Evolutionary conservation across 2,888 invertebrate genomes (phyloP).

Genomic region (Sympetrum striolatum): DNA sequence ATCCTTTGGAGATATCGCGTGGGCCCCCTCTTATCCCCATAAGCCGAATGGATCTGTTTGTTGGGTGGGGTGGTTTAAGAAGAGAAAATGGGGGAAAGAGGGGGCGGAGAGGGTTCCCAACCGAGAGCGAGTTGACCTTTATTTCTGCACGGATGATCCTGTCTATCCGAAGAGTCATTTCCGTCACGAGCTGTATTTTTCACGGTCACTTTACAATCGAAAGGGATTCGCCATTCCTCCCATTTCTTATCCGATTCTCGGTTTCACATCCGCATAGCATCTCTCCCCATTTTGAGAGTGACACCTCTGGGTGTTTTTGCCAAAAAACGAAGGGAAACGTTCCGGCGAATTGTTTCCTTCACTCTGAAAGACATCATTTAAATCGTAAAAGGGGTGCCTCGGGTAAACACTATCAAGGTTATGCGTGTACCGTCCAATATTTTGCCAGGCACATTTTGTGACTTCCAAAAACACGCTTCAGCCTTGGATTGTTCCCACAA

Average conservation of each 20-base stretch:
- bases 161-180: slow-evolving; percentile 39
- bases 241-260: neutral
- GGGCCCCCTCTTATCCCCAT: neutral
- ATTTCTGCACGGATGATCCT: slow-evolving; percentile 40
- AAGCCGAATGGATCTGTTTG: neutral
- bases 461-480: too few species aligned
- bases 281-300: neutral
- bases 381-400: too few species aligned
- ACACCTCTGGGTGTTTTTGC: neutral
- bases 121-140: slow-evolving; percentile 34
- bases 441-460: too few species aligned
- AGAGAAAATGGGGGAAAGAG: neutral
- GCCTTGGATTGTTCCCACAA: too few species aligned
- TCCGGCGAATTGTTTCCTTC: too few species aligned
- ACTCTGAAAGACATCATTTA: too few species aligned
- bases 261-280: neutral
- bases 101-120: neutral
- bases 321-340: too few species aligned
- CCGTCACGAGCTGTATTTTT: slow-evolving; percentile 37
- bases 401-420: too few species aligned
- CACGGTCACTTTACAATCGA: slow-evolving; percentile 36
- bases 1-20: neutral
- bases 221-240: slow-evolving; percentile 16
- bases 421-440: too few species aligned
- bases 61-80: neutral